Base-by-base conservation (phyloP, 2,888 invertebrate genomes). In the Eupithecia insigniata region DNA sequence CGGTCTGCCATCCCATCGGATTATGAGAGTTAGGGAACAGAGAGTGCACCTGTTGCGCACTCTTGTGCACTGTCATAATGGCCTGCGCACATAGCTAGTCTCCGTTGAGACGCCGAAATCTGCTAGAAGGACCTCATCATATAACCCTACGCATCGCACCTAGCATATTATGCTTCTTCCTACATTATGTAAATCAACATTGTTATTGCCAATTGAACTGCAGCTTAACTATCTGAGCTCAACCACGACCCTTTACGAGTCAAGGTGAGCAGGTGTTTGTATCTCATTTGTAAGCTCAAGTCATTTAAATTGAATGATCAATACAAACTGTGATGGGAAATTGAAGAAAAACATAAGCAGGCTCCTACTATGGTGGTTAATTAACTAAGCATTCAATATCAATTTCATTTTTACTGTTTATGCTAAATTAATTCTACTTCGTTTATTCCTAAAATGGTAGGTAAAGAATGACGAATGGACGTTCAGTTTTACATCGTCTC, bases 241-340 rank as follows among this genome's bases (percentile, higher is more conserved):
- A 36, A 82, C 87, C 66, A 32, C 70, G 88, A 90, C 89, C 89
- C 88, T 87, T 89, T 84, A 84, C 87, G 81, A 87, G 87, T 89
- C 91, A 91, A 91, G 91, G 91, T 82, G 66, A 89, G 80, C 83
- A 65, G 76, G 82, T 79, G 73, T 51, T 68, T 66, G 71, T 61
- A 72, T 70, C 73, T 69, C 72, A 70, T 72, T 76, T 75, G 75
- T 66, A 73, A 60, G 65, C 36, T 75, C 80, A 82, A 83, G 80
- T 81, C 58, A 69, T 68, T 71, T 46, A 28, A 58, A 73, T 62
- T 72, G 70, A 75, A 67, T 62, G 71, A 72, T 69, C 58, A 22
- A 74, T 69, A 69, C 69, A 71, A 46, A 26, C 16, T 51, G 14
- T 60, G 64, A 70, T 67, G 66, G 61, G 65, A 70, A 66, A 39